Conservation (phyloP, 2,797 vertebrate species). For the Hyperoplus lanceolatus region DNA sequence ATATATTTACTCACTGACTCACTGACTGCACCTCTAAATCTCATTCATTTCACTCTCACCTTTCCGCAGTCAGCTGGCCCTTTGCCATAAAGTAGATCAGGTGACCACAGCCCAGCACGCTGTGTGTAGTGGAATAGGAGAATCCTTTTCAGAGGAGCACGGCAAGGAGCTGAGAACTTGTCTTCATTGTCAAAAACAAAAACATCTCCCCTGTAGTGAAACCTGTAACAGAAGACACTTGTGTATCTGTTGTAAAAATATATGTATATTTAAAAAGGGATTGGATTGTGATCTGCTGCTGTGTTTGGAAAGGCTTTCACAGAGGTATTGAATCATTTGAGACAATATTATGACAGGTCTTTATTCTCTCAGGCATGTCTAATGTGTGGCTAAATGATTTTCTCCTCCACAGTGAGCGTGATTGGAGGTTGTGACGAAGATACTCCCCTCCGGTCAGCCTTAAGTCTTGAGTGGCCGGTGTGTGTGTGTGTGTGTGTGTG, state of each 20-base stretch:
- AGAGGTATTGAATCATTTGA: slow-evolving; percentile 6
- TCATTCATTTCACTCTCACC: neutral
- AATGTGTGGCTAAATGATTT: neutral
- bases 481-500: neutral
- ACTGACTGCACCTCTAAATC: neutral
- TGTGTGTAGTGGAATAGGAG: slow-evolving; percentile 1
- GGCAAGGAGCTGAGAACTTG: neutral
- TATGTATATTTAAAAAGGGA: neutral
- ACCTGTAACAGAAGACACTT: neutral
- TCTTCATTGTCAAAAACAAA: neutral
- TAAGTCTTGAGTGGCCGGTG: slow-evolving; percentile 21
- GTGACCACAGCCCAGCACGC: neutral
- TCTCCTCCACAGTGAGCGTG: slow-evolving; percentile 28
- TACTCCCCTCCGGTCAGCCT: slow-evolving; percentile 22
- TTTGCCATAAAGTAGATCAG: neutral
- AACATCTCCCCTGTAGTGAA: slow-evolving; percentile 5
- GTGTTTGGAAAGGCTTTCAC: slow-evolving; percentile 13
- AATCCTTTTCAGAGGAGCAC: slow-evolving; percentile 20
- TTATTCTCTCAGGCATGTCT: neutral
- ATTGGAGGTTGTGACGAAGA: slow-evolving; percentile 43
- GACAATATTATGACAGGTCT: slow-evolving; percentile 43
- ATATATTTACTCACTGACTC: no score
- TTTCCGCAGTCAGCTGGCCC: slow-evolving; percentile 1
- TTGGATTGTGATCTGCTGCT: slow-evolving; percentile 53
- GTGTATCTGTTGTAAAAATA: slow-evolving; percentile 41